Percentiles rank a stretch among this genome's conserved stretches.
These are phyloP conservation scores for Ondatra zibethicus DNA, from an alignment of 2,113 vertebrate species.

Conservation along the genomic window DNA sequence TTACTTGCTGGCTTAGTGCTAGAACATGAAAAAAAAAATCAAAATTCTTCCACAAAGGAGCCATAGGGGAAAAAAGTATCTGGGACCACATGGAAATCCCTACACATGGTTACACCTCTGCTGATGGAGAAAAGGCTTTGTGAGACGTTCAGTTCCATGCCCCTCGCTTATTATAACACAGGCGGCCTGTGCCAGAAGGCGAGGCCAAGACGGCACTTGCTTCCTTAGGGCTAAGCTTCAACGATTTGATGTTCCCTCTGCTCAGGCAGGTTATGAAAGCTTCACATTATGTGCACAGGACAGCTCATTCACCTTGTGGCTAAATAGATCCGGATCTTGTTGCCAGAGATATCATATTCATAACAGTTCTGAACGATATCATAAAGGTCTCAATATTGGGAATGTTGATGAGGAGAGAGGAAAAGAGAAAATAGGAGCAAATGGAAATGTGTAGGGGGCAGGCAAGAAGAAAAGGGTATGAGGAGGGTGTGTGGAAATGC, in stretches of 20 bases:
- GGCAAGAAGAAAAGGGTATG: not conserved
- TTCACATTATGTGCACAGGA: not conserved
- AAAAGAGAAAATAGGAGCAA: not conserved
- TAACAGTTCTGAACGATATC: not conserved
- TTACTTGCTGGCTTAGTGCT: fast-evolving
- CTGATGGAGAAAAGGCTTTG: not conserved
- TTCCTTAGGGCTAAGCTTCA: slow-evolving; percentile 64
- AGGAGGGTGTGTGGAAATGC: not conserved
- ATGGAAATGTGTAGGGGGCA: not conserved
- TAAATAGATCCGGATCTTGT: not conserved
- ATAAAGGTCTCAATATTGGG: not conserved
- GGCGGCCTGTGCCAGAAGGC: not conserved
- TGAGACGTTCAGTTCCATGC: not conserved
- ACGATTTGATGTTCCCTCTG: slow-evolving; percentile 51
- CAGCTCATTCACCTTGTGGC: not conserved
- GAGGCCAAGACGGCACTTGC: not conserved
- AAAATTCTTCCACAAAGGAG: not conserved
- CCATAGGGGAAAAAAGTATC: not conserved
- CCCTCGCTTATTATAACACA: slow-evolving; percentile 16
- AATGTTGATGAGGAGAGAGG: not conserved
- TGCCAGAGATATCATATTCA: slow-evolving; percentile 13
- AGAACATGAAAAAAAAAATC: not conserved
- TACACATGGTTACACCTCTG: not conserved
- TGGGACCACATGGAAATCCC: not conserved
- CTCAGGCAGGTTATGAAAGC: slow-evolving; percentile 52